Evolutionary conservation across 1,140 invertebrate genomes (phyloP).

Genomic region (Pachypsylla venusta): DNA sequence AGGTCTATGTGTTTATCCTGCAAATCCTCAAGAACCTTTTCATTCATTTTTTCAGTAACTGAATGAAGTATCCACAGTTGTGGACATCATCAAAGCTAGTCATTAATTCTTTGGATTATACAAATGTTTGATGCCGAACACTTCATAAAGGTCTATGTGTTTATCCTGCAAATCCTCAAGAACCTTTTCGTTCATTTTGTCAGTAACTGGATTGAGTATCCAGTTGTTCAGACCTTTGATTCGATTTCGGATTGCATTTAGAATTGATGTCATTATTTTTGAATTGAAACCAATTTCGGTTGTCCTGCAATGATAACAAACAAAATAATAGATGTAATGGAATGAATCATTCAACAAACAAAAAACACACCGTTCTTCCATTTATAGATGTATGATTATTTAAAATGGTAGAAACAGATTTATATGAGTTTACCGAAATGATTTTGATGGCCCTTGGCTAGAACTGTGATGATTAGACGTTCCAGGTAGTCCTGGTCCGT

Average conservation of each 20-base stretch:
- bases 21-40: background rate
- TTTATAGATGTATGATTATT: too few species aligned
- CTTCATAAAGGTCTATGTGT: background rate
- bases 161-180: background rate
- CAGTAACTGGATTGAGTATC: background rate
- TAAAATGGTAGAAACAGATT: too few species aligned
- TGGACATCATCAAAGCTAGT: too few species aligned
- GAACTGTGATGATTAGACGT: too few species aligned
- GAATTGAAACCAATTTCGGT: background rate
- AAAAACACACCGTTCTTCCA: too few species aligned
- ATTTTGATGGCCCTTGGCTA: too few species aligned
- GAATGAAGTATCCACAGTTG: background rate
- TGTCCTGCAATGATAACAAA: too few species aligned
- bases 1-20: background rate
- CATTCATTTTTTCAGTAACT: constrained; percentile 6
- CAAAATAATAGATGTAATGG: too few species aligned
- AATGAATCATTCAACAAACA: too few species aligned
- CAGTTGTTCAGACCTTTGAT: constrained; percentile 6
- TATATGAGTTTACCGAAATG: too few species aligned
- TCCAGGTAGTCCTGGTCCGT: too few species aligned
- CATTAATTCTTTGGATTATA: too few species aligned
- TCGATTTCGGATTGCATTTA: background rate
- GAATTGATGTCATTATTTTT: background rate
- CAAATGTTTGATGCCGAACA: constrained; percentile 6
- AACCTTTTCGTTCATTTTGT: background rate